These are phyloP conservation scores for Bos indicus DNA, from an alignment of 2,113 vertebrate genomes.

Conservation along the genomic window DNA sequence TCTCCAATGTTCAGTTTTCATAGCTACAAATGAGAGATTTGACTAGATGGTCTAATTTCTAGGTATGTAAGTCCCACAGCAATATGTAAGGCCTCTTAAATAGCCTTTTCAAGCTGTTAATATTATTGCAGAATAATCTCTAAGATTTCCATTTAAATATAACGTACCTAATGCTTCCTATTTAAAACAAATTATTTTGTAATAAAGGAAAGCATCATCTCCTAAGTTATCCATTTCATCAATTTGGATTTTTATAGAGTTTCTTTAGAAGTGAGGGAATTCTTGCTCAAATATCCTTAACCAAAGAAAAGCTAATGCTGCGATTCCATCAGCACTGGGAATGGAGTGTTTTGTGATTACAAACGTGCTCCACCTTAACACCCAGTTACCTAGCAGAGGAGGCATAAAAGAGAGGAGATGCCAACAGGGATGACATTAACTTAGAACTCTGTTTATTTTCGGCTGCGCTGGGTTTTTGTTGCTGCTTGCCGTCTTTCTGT, in stretches of 20 bases:
- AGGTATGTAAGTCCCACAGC: not conserved
- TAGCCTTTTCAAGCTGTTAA: not conserved
- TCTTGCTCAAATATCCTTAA: not conserved
- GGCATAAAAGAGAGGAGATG: not conserved
- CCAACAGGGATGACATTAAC: not conserved
- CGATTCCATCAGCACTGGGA: not conserved
- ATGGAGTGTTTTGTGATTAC: not conserved
- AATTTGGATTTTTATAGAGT: not conserved
- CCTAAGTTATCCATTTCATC: not conserved
- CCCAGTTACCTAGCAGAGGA: not conserved
- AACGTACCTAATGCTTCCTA: not conserved
- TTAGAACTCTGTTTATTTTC: not conserved
- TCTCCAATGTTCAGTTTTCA: not conserved
- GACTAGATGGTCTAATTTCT: not conserved
- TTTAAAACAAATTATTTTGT: not conserved
- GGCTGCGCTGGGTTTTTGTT: not conserved
- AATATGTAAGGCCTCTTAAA: not conserved
- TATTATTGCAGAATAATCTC: not conserved
- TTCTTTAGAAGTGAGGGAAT: not conserved
- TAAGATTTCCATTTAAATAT: not conserved
- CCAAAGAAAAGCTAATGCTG: not conserved
- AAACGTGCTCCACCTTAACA: not conserved
- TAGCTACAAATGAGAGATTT: not conserved
- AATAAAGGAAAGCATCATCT: not conserved
- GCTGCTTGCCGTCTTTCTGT: not conserved